A percentile compares a stretch with the other conserved stretches of the same genome.
These are phyloP conservation scores for Rhabdomys dilectus DNA, from an alignment of 2,113 vertebrate genomes.

Conservation along the genomic window DNA sequence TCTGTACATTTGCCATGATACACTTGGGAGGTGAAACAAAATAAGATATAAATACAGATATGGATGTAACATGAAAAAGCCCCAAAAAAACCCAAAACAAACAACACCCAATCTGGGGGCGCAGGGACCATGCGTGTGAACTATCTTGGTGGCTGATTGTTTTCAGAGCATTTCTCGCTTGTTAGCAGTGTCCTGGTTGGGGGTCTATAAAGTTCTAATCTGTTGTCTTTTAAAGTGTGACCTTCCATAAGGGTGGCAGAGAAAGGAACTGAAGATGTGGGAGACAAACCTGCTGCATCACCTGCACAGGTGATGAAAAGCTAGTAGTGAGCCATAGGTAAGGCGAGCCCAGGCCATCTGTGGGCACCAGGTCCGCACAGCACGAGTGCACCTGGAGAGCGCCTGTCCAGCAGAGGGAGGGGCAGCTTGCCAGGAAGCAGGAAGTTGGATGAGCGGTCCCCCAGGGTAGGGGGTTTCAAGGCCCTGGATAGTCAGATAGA, in stretches of 20 bases:
- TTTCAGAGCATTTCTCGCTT: conserved; percentile 82
- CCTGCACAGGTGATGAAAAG: conserved; percentile 83
- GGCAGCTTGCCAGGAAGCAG: conserved; percentile 79
- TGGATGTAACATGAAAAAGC: conserved; percentile 93
- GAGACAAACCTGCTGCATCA: conserved; percentile 83
- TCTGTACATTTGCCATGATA: conserved; percentile 96
- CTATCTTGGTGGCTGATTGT: conserved; percentile 80
- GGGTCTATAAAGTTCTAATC: conserved; percentile 83
- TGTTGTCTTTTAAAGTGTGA: conserved; percentile 84
- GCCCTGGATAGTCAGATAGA: conserved; percentile 78
- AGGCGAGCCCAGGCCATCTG: conserved; percentile 81
- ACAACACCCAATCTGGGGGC: conserved; percentile 57
- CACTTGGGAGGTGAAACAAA: conserved; percentile 92
- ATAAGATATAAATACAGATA: conserved; percentile 97
- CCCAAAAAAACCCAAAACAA: conserved; percentile 73
- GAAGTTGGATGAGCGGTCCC: not conserved
- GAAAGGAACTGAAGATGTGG: conserved; percentile 82
- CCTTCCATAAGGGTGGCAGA: conserved; percentile 76
- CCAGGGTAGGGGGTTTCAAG: conserved; percentile 64
- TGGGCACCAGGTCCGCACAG: conserved; percentile 80
- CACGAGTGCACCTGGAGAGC: conserved; percentile 86
- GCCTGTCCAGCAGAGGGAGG: conserved; percentile 80
- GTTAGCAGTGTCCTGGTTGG: conserved; percentile 83
- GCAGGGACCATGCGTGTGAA: conserved; percentile 89
- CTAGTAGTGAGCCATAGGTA: conserved; percentile 84